Evolutionary conservation across 1,140 invertebrate species (phyloP).

Genomic region (Drosophila repletoides): DNA sequence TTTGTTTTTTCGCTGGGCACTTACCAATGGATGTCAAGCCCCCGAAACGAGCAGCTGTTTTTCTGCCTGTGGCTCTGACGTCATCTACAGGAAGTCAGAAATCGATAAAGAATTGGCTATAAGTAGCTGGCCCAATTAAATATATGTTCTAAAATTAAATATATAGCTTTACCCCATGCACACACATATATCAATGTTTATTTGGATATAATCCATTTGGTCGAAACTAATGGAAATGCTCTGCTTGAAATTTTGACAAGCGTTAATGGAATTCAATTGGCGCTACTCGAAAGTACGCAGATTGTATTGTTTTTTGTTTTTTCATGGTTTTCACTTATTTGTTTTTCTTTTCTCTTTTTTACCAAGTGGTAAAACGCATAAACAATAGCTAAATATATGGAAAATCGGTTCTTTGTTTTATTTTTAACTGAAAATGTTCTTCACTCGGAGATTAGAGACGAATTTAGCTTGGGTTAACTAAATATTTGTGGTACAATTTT

Average conservation of each 20-base stretch:
- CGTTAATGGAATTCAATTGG: constrained; percentile 8
- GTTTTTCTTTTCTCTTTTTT: constrained; percentile 13
- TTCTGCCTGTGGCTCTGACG: constrained; percentile 50
- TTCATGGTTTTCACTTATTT: not conserved
- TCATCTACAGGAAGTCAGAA: constrained; percentile 49
- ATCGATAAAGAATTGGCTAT: constrained; percentile 24
- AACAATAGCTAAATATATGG: constrained; percentile 40
- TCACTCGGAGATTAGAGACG: constrained; percentile 32
- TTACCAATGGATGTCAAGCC: constrained; percentile 21
- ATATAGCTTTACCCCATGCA: not conserved
- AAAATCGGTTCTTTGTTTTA: constrained; percentile 21
- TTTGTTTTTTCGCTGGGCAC: constrained; percentile 29
- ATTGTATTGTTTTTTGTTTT: constrained; percentile 6
- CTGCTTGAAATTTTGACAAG: constrained; percentile 22
- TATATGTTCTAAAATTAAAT: not conserved
- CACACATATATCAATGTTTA: not conserved
- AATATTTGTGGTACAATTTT: no score
- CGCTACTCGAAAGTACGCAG: not conserved
- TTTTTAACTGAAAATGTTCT: constrained; percentile 42
- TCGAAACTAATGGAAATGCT: constrained; percentile 4
- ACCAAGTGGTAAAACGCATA: constrained; percentile 47
- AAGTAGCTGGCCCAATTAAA: no score
- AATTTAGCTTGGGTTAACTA: not conserved
- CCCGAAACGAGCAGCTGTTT: constrained; percentile 36
- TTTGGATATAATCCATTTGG: constrained; percentile 14